These are phyloP conservation scores for Phenganax subtilis DNA, from an alignment of 92 coral and sea anemone genomes.

Conservation along the genomic window DNA sequence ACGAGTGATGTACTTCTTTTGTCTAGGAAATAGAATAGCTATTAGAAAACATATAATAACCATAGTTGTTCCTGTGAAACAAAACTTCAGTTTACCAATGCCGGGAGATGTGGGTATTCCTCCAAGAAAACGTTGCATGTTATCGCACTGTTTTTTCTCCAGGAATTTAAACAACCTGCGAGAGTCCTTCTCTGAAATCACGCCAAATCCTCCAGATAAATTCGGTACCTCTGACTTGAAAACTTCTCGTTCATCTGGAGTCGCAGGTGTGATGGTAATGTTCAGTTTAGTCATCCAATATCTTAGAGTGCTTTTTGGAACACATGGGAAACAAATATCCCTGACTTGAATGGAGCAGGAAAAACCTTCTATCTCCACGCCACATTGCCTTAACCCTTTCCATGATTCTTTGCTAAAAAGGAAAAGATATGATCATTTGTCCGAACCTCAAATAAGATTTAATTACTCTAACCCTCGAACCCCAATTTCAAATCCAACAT, in stretches of 20 bases:
- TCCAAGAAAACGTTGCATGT: background rate
- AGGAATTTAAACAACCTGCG: background rate
- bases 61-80: too few relatives aligned
- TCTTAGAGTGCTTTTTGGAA: conserved; percentile 8
- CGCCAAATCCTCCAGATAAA: background rate
- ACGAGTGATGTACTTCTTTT: too few relatives aligned
- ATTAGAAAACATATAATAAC: too few relatives aligned
- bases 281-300: background rate
- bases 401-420: background rate
- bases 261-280: background rate
- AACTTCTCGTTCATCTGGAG: background rate
- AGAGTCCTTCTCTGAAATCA: background rate
- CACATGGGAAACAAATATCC: background rate
- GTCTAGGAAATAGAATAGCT: too few relatives aligned
- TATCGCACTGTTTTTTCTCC: background rate
- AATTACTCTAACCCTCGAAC: too few relatives aligned
- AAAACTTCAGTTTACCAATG: too few relatives aligned
- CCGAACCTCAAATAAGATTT: too few relatives aligned
- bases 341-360: background rate
- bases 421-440: too few relatives aligned
- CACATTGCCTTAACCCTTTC: background rate
- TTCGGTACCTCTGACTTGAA: background rate
- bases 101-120: too few relatives aligned
- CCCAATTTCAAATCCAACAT: too few relatives aligned
- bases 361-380: background rate